Base-by-base conservation (phyloP, 2,888 invertebrate genomes). In the Apeira syringaria region DNA sequence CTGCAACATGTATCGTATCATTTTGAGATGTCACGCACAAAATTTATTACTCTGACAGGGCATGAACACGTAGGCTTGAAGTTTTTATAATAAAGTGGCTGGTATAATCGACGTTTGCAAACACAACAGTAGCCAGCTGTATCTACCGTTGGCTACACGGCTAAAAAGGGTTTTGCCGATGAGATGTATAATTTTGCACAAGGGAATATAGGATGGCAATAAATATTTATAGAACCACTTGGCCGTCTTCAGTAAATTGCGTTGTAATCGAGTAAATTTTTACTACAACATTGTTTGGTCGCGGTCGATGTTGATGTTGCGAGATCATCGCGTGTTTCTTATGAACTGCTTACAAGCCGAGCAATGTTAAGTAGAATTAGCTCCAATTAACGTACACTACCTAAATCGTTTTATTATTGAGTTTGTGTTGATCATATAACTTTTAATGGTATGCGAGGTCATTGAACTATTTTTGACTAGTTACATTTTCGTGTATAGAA, bases 211-310 rank as follows among this genome's bases (percentile, higher is more conserved):
- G 63, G 63, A 60, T 43, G 71, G 74, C 72, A 79, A 80, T 88
- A 87, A 88, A 87, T 83, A 87, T 87, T 86, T 88, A 88, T 84
- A 78, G 74, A 74, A 56, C 74, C 75, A 71, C 71, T 80, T 79
- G 80, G 74, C 77, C 76, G 69, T 73, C 74, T 72, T 67, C 56
- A 64, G 68, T 75, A 81, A 82, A 87, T 85, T 84, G 82, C 78
- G 50, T 72, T 75, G 83, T 83, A 82, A 87, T 83, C 80, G 72
- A 77, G 77, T 74, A 74, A 73, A 72, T 67, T 69, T 75, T 80
- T 76, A 78, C 67, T 67, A 73, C 80, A 75, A 79, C 33, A 41
- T 49, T 42, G 48, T 49, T 50, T 37, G 40, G 37, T 18, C 26
- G 41, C 32, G 15, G 30, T 37, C 15, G 41, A 32, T 37, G 53